Evolutionary conservation across 1,140 invertebrate species (phyloP).

Genomic region (Drosophila albomicans): DNA sequence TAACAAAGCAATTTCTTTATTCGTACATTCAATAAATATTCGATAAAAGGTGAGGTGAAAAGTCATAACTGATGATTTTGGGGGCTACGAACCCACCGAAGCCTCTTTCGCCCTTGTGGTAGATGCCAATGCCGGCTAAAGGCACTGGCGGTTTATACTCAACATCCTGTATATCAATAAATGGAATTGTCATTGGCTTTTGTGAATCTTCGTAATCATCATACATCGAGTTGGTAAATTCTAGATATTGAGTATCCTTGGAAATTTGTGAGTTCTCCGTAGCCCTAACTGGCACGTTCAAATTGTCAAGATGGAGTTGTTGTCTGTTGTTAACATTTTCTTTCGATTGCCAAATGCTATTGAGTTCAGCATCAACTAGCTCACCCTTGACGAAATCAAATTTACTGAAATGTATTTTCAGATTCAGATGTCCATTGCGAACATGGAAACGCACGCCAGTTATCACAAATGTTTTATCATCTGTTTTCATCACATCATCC

Average conservation of each 20-base stretch:
- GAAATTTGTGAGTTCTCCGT: no score
- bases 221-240: not conserved
- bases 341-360: no score
- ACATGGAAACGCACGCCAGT: conserved; percentile 1
- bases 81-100: not conserved
- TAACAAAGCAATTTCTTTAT: no score
- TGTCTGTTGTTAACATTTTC: no score
- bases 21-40: no score
- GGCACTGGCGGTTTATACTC: not conserved
- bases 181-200: not conserved
- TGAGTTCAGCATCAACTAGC: no score
- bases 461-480: not conserved
- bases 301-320: no score
- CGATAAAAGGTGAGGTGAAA: no score
- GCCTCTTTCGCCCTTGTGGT: not conserved
- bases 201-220: not conserved
- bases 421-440: not conserved
- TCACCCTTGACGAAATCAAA: not conserved
- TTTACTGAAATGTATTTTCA: not conserved
- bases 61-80: no score
- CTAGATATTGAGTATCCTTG: not conserved
- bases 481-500: not conserved
- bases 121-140: not conserved
- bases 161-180: conserved; percentile 2
- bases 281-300: no score